Conservation (phyloP, 1,140 invertebrate species). For the Megathymus violae region DNA sequence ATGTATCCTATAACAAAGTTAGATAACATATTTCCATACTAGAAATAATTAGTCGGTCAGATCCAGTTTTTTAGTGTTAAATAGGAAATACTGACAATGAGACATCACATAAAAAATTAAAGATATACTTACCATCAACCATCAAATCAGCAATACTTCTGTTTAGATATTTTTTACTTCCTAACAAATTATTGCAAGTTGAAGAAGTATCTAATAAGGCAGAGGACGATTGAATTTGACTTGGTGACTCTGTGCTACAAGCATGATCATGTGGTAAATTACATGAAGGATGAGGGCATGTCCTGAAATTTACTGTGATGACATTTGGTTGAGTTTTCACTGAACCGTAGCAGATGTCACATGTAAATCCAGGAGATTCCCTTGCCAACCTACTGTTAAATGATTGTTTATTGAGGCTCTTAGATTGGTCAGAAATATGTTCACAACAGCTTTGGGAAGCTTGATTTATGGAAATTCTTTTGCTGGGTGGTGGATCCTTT, state of each 20-base stretch:
- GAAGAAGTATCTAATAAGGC: not conserved
- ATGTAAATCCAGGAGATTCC: not conserved
- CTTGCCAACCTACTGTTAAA: slow-evolving; percentile 35
- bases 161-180: not conserved
- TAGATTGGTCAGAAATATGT: slow-evolving; percentile 7
- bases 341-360: slow-evolving; percentile 1
- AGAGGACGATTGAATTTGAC: not conserved
- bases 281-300: not conserved
- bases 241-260: not conserved
- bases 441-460: not conserved
- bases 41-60: too few relatives aligned
- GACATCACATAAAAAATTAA: not conserved
- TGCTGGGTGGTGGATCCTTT: slow-evolving; percentile 45
- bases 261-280: not conserved
- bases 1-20: too few relatives aligned
- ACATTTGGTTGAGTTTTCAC: slow-evolving; percentile 2
- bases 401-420: slow-evolving; percentile 35
- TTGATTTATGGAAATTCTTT: slow-evolving; percentile 3
- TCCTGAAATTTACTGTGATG: not conserved
- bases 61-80: too few relatives aligned
- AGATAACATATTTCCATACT: too few relatives aligned
- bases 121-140: slow-evolving; percentile 2
- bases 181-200: not conserved
- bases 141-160: not conserved
- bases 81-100: too few relatives aligned